Evolutionary conservation across 2,797 vertebrate genomes (phyloP), one percentile per base, ranked within the genome.

Genomic region (Myiothlypis coronata): DNA sequence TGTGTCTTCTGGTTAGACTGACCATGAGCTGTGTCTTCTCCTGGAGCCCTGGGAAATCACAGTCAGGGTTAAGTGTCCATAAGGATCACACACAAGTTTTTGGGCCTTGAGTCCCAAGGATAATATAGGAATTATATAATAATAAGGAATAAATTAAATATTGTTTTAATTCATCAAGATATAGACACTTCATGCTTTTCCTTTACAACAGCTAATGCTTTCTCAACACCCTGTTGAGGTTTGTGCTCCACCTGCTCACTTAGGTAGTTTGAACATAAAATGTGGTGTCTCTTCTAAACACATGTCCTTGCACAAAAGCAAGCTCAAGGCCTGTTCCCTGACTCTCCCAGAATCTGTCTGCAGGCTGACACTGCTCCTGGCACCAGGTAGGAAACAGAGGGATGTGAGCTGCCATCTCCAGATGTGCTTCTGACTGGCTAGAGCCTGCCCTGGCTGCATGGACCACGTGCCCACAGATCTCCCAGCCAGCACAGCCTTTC

Each of bases 391-490:
- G 61, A 60, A 60, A 15, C 34, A 74, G 26, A 47, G 37, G 22
- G 8, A 10, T 34, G n/a, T 35, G 59, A 84, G 53, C 69, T 88
- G 72, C 79, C 0, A 0, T 68, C 49, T 49, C 19, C 52, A 50
- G 15, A 3, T 3, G 8, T 65, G 14, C 34, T 67, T 56, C 44
- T 63, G 64, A 9, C 20, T 63, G 71, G 9, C 60, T 18, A 9
- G 26, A 90, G 41, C 44, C 39, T 71, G 89, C 50, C 50, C 44
- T 1, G 3, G 22, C 37, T 65, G 28, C 1, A 0, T 28, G 68
- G 67, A 32, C 28, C 27, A 6, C 0, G 0, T 0, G 5, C 17
- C 52, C 23, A 43, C 1, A 3, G n/a, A 87, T 18, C 10, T 39
- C 30, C 44, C 59, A 46, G 41, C 10, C 68, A 53, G 1, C 22